Evolutionary conservation across 2,797 vertebrate species (phyloP).

Genomic region (Myripristis jacobus): DNA sequence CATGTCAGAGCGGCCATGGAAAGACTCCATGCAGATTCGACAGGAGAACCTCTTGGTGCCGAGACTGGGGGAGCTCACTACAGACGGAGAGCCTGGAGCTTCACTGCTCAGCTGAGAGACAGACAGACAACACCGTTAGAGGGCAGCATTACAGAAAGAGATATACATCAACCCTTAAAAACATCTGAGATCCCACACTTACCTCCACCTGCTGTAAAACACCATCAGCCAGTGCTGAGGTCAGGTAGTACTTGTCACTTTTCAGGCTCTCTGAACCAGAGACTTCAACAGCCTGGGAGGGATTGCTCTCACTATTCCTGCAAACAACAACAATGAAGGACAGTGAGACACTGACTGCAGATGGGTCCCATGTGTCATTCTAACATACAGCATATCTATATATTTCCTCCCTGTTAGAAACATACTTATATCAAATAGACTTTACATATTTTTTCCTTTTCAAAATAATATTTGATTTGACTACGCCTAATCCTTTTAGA

Average conservation of each 20-base stretch:
- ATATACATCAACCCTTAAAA: neutral
- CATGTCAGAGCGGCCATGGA: constrained; percentile 96
- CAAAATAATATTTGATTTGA: no score
- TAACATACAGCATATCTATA: no score
- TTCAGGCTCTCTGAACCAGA: constrained; percentile 81
- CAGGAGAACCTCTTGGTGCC: constrained; percentile 95
- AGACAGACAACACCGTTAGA: constrained; percentile 25
- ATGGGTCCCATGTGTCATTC: no score
- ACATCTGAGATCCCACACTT: constrained; percentile 36
- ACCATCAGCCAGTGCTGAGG: constrained; percentile 80
- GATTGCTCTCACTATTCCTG: constrained; percentile 79
- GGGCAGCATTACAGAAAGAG: neutral
- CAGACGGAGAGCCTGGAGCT: constrained; percentile 82
- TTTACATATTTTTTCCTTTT: no score
- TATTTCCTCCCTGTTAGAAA: no score
- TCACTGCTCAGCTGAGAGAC: constrained; percentile 85
- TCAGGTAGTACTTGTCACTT: constrained; percentile 87
- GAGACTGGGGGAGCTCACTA: constrained; percentile 66
- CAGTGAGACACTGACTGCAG: neutral
- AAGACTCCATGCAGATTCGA: constrained; percentile 94
- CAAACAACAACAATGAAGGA: constrained; percentile 35
- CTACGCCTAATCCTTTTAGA: no score
- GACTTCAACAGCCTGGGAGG: constrained; percentile 80
- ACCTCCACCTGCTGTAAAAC: constrained; percentile 91
- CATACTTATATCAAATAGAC: no score